phyloP scores from a whole-genome alignment of 35 echinoderm and acorn worm species.

The Hemicentrotus pulcherrimus region DNA sequence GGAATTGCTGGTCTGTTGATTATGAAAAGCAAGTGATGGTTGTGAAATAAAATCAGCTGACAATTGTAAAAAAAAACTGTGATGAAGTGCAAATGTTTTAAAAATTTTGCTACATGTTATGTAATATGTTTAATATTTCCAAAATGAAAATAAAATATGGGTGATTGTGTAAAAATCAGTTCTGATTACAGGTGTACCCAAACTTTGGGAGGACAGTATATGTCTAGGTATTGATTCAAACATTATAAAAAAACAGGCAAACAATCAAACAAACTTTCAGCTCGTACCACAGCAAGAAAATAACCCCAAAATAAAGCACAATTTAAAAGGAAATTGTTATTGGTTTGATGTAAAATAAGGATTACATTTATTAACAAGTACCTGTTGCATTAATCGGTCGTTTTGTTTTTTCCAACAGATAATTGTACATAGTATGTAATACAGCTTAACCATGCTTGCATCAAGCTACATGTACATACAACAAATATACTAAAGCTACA shows the following conservation, averaged over 20 bases:
- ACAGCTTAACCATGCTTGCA: background rate
- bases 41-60: too few species aligned
- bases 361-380: constrained; percentile 55
- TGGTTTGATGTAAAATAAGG: constrained; percentile 52
- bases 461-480: too few species aligned
- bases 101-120: too few species aligned
- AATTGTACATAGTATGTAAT: background rate
- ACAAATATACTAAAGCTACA: background rate
- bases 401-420: background rate
- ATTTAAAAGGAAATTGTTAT: background rate
- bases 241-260: background rate
- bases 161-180: too few species aligned
- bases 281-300: background rate
- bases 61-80: too few species aligned
- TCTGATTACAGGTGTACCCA: too few species aligned
- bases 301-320: background rate
- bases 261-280: background rate
- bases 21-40: too few species aligned
- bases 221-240: background rate
- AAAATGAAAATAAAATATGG: too few species aligned
- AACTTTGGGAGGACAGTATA: too few species aligned
- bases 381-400: background rate
- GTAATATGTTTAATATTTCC: too few species aligned
- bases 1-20: too few species aligned
- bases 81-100: too few species aligned